phyloP scores from a whole-genome alignment of 2,113 vertebrate species.

The Neogale vison region DNA sequence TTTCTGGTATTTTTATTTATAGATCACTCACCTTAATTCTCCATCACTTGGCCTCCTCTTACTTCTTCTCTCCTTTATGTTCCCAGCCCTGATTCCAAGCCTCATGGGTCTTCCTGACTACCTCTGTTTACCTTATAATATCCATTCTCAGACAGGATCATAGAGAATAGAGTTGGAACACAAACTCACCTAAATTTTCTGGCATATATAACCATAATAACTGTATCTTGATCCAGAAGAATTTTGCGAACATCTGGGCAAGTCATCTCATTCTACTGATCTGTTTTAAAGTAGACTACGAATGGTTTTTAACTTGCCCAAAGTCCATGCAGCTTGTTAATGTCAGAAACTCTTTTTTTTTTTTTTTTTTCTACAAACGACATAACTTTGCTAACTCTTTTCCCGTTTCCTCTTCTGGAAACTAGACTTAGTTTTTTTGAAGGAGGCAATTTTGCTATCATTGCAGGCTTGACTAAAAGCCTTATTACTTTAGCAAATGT shows the following conservation, averaged over 20 bases:
- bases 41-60: not conserved
- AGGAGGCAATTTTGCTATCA: not conserved
- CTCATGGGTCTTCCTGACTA: not conserved
- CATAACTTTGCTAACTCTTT: not conserved
- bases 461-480: not conserved
- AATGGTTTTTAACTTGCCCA: not conserved
- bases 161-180: not conserved
- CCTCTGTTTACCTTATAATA: not conserved
- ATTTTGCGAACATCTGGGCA: not conserved
- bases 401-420: not conserved
- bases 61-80: not conserved
- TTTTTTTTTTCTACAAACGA: not conserved
- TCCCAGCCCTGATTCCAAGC: not conserved
- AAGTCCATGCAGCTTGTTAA: not conserved
- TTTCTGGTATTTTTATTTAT: slow-evolving; percentile 18
- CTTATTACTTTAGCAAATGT: slow-evolving; percentile 22
- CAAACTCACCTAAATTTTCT: not conserved
- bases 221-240: not conserved
- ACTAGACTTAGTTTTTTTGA: not conserved
- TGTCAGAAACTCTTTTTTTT: not conserved
- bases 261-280: not conserved
- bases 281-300: not conserved
- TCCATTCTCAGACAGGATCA: not conserved
- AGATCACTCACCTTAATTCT: not conserved
- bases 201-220: not conserved